Base-by-base conservation (phyloP, 2,113 vertebrate genomes). In the Mustela lutreola region DNA sequence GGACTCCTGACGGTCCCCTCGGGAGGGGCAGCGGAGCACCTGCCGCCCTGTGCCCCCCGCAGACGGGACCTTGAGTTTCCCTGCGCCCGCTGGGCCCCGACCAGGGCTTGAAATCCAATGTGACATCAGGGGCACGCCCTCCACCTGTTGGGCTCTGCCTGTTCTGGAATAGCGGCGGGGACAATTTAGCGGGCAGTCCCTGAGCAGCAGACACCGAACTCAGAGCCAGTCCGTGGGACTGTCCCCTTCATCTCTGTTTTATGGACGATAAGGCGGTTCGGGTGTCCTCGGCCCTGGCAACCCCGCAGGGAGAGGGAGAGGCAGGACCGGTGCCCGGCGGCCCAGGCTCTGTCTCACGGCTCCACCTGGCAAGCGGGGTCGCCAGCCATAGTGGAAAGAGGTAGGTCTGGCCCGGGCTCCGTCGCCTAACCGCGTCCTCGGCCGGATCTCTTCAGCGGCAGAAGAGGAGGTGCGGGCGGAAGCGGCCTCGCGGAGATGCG, bases 11-110 rank as follows among this genome's bases (percentile, higher is more conserved):
- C 3, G 4, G 62, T 11, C 76, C 3, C 1, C 33, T 14, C 16
- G 39, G 4, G 7, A 26, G 31, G 21, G 7, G 4, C 0, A 7
- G 14, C 42, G 4, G 58, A 21, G 19, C 14, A 15, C 7, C 42
- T 5, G 5, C 42, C 5, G 0, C 2, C 0, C 5, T 7, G 39
- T 4, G 84, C 11, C 12, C 12, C 14, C 4, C 11, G 24, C 42
- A 63, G 12, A 21, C 0, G 1, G 3, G 65, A 83, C 75, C 63
- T 9, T 4, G 36, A 89, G 78, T 39, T 16, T 76, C 53, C 16
- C 33, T 4, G n/a, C 26, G 53, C 11, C 12, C 33, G 1, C 67
- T 19, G 33, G 33, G 65, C 2, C 33, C 67, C 7, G 7, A 8
- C 16, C 33, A 4, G 67, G 36, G 67, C 67, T 36, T 11, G 67